Conservation (phyloP, 2,888 invertebrate genomes). For the Campaea margaritaria region DNA sequence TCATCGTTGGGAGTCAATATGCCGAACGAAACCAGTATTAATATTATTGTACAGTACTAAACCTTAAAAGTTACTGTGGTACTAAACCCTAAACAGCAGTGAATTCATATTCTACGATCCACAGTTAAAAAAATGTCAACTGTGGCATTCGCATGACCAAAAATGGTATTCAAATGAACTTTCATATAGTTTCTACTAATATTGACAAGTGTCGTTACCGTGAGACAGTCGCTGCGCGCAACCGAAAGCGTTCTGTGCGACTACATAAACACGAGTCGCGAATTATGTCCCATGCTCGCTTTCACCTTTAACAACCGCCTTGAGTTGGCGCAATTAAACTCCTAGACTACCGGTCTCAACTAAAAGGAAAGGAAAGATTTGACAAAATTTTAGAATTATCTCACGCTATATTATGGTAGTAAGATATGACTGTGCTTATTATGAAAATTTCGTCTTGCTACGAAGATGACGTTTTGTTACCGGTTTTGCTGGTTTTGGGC, state of each 20-base stretch:
- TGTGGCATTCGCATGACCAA: slow-evolving; percentile 22
- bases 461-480: slow-evolving; percentile 45
- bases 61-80: too few relatives aligned
- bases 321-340: slow-evolving; percentile 54
- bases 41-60: slow-evolving; percentile 19
- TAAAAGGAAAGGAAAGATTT: slow-evolving; percentile 52
- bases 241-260: slow-evolving; percentile 58
- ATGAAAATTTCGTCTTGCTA: slow-evolving; percentile 29
- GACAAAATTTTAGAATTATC: slow-evolving; percentile 44
- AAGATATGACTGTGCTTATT: slow-evolving; percentile 31
- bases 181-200: slow-evolving; percentile 64
- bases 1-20: slow-evolving; percentile 13
- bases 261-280: slow-evolving; percentile 47
- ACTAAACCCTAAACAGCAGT: slow-evolving; percentile 2
- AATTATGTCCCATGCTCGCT: slow-evolving; percentile 60
- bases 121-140: slow-evolving; percentile 3
- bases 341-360: slow-evolving; percentile 46
- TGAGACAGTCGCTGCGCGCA: slow-evolving; percentile 44
- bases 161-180: slow-evolving; percentile 47
- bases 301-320: slow-evolving; percentile 64
- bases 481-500: slow-evolving; percentile 48
- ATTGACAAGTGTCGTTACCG: slow-evolving; percentile 63
- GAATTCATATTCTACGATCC: slow-evolving; percentile 4
- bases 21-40: slow-evolving; percentile 14
- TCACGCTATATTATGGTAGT: slow-evolving; percentile 37